phyloP scores from a whole-genome alignment of 2,797 vertebrate genomes.

The Paguma larvata region DNA sequence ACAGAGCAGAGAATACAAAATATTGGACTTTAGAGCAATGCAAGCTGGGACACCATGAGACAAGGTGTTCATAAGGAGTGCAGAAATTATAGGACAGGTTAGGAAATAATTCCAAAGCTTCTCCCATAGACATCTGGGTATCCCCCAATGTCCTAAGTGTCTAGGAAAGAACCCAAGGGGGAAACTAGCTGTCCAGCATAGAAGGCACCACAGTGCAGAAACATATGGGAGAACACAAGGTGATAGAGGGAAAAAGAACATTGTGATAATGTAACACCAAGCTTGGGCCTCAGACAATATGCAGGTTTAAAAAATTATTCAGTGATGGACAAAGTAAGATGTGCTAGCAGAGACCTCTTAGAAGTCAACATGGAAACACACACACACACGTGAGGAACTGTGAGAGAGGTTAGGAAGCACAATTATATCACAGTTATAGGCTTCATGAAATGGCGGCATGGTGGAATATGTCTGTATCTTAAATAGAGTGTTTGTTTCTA shows the following conservation, averaged over 20 bases:
- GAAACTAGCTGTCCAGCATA: background rate
- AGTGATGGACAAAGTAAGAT: background rate
- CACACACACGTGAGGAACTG: background rate
- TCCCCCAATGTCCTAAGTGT: background rate
- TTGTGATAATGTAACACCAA: background rate
- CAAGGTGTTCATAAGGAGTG: background rate
- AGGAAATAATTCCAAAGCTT: background rate
- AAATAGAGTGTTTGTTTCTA: background rate
- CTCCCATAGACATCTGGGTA: background rate
- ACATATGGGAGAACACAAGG: background rate
- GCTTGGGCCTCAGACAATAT: background rate
- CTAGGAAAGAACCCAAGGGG: background rate
- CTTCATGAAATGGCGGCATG: background rate
- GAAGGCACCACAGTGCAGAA: background rate
- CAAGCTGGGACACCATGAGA: background rate
- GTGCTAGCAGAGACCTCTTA: background rate
- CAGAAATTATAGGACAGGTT: background rate
- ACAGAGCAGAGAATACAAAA: background rate
- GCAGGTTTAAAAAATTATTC: background rate
- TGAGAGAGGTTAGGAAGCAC: background rate
- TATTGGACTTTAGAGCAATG: background rate
- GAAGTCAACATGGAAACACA: background rate
- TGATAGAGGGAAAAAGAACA: background rate
- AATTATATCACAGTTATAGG: background rate
- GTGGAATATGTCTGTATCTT: background rate